Percentiles rank a stretch among this genome's conserved stretches.
Conservation (phyloP, 2,888 invertebrate species). For the Phrixothrix hirtus region DNA sequence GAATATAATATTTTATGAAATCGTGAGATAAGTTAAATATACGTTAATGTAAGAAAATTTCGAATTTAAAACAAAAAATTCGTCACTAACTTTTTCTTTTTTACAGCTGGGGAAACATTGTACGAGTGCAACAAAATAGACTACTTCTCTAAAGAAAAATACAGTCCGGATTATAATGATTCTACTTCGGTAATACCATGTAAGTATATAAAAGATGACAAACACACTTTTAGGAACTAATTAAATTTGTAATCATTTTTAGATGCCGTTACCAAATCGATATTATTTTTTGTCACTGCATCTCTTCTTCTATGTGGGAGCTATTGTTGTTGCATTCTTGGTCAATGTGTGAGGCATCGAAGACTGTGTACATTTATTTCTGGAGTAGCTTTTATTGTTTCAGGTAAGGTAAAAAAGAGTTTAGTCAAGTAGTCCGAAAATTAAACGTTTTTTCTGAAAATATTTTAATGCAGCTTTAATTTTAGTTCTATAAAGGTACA, state of each 20-base stretch:
- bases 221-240: background rate
- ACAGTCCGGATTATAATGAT: slow-evolving; percentile 85
- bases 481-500: too few species aligned
- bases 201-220: too few species aligned
- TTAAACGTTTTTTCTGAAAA: too few species aligned
- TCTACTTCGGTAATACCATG: slow-evolving; percentile 93
- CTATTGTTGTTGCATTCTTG: slow-evolving; percentile 79
- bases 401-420: slow-evolving; percentile 77
- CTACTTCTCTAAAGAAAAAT: slow-evolving; percentile 84
- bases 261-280: slow-evolving; percentile 88
- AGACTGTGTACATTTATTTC: slow-evolving; percentile 82
- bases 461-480: too few species aligned
- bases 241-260: slow-evolving; percentile 47
- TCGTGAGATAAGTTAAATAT: too few species aligned
- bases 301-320: slow-evolving; percentile 76
- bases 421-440: too few species aligned
- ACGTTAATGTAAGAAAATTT: too few species aligned
- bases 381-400: slow-evolving; percentile 85
- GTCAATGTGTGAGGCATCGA: slow-evolving; percentile 76
- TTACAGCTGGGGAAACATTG: slow-evolving; percentile 70
- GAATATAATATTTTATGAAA: too few species aligned
- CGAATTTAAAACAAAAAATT: too few species aligned
- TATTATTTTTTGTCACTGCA: slow-evolving; percentile 78
- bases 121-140: slow-evolving; percentile 82
- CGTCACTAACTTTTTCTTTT: slow-evolving; percentile 34